These are phyloP conservation scores for Reticulitermes speratus DNA, from an alignment of 1,140 invertebrate genomes.

Conservation along the genomic window DNA sequence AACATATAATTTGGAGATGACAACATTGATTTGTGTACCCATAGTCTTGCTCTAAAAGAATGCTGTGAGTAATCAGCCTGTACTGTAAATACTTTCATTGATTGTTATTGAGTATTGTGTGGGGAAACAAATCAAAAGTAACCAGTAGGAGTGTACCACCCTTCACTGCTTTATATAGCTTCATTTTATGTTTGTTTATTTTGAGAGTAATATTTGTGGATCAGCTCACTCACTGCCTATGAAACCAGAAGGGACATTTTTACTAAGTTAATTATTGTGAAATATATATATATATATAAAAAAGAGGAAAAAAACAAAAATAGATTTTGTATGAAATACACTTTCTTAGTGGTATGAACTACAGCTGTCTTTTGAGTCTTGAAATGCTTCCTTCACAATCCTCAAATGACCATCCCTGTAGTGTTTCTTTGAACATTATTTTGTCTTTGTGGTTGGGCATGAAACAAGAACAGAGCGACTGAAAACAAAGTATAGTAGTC, in stretches of 20 bases:
- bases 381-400: too few species aligned
- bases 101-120: slow-evolving; percentile 1
- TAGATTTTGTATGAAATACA: slow-evolving; percentile 11
- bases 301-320: not conserved
- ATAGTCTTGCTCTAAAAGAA: not conserved
- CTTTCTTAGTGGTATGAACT: not conserved
- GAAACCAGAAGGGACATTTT: not conserved
- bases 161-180: not conserved
- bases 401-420: too few species aligned
- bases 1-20: too few species aligned
- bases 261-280: slow-evolving; percentile 10
- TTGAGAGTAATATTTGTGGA: not conserved
- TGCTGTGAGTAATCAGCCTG: not conserved
- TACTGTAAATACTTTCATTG: slow-evolving; percentile 6
- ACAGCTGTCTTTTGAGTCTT: too few species aligned
- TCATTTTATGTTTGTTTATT: not conserved
- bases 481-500: too few species aligned
- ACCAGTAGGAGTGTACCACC: not conserved
- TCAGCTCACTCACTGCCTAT: slow-evolving; percentile 2
- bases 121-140: not conserved
- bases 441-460: too few species aligned
- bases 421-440: too few species aligned
- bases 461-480: too few species aligned
- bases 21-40: not conserved
- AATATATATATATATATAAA: not conserved